Conservation (phyloP, 2,797 vertebrate genomes). For the Triplophysa yarkandensis region DNA sequence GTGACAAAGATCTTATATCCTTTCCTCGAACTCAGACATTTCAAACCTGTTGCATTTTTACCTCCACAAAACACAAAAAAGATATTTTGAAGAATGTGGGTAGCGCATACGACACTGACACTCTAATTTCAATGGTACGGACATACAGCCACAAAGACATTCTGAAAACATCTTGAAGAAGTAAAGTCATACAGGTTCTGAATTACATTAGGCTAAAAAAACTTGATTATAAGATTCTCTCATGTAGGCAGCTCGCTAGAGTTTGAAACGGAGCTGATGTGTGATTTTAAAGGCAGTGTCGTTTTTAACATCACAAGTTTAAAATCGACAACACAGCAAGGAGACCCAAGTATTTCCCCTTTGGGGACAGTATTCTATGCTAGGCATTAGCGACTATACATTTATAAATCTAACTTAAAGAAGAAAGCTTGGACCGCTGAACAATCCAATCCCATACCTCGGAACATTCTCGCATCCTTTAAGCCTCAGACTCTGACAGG, state of each 20-base stretch:
- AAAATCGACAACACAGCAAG: slow-evolving; percentile 38
- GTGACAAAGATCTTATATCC: no score
- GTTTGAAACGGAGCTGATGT: slow-evolving; percentile 18
- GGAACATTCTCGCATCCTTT: slow-evolving; percentile 55
- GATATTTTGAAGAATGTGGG: no score
- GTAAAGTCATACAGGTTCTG: no score
- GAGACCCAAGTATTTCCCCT: slow-evolving; percentile 49
- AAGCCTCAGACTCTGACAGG: slow-evolving; percentile 79
- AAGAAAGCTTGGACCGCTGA: slow-evolving; percentile 40
- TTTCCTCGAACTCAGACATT: no score
- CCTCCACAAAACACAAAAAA: no score
- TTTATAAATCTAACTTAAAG: slow-evolving; percentile 52
- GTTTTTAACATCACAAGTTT: slow-evolving; percentile 31
- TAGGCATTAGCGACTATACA: slow-evolving; percentile 59
- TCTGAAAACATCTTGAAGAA: no score
- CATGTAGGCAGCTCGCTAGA: background rate
- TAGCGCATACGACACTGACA: no score
- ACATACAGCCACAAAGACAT: no score
- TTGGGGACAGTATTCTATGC: slow-evolving; percentile 59
- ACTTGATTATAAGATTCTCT: no score
- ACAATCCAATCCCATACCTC: slow-evolving; percentile 43
- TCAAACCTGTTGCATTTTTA: no score
- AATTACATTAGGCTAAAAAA: no score
- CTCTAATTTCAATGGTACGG: no score
- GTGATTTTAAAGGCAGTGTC: slow-evolving; percentile 31